Evolutionary conservation across 2,888 invertebrate species (phyloP), one percentile per base, ranked within the genome.

Genomic region (Dinocampus coccinellae): DNA sequence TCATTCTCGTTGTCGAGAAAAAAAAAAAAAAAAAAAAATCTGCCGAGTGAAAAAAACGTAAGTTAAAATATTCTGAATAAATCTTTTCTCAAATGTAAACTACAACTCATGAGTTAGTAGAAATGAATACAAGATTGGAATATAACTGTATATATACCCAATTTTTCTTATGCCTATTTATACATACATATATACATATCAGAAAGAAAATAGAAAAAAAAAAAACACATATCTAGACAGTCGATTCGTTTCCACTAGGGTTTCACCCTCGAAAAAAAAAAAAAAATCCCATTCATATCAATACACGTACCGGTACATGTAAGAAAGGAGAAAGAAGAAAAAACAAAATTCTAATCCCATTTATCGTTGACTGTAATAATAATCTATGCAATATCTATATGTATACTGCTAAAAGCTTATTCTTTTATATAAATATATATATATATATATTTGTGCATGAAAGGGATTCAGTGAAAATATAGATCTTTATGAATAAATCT

Each of bases 1-100:
- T 47, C 16, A 47, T 47, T 47, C 6, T n/a, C 16, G 16, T 47
- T 16, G n/a, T 16, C 7, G 47, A 47, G 47, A 20, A 47, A 42
- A n/a, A 36, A 39, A 33, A 39, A 39, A 39, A 39, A 39, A n/a
- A n/a, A n/a, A n/a, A n/a, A n/a, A 7, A n/a, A 6, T 47, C 16
- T 47, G 16, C 47, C 47, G 20, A 47, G 0, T 3, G n/a, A 47
- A 20, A 47, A 16, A 47, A 16, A 16, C 3, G 16, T 16, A 47
- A 16, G 47, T 47, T 47, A 47, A 47, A 47, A 47, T 47, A 47
- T 47, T 47, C 47, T 47, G 47, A 47, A 47, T 47, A 47, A 47
- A 47, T 47, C 20, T 47, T 47, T 16, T 47, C 9, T 47, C 47
- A 47, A 47, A n/a, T 16, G n/a, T 16, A 3, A 47, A n/a, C 47